These are phyloP conservation scores for Dermolepida albohirtum DNA, from an alignment of 2,888 invertebrate species.

Conservation along the genomic window DNA sequence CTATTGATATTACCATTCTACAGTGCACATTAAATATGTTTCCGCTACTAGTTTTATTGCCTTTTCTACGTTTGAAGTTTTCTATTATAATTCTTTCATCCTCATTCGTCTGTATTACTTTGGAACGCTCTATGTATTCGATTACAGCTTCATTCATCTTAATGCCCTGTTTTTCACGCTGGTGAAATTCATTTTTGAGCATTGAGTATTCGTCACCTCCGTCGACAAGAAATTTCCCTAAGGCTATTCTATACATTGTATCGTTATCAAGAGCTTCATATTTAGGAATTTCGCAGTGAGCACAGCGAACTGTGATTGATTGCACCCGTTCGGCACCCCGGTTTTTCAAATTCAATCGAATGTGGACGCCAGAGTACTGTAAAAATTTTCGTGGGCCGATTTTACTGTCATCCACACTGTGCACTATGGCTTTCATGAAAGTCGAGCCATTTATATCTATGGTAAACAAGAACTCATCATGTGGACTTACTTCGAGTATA, in stretches of 20 bases:
- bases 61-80: not conserved
- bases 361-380: constrained; percentile 8
- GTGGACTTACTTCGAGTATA: not conserved
- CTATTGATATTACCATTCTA: too few relatives aligned
- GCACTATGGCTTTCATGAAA: not conserved
- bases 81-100: too few relatives aligned
- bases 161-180: not conserved
- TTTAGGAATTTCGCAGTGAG: not conserved
- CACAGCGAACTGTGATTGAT: not conserved
- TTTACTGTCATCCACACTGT: not conserved
- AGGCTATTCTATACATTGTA: not conserved
- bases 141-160: not conserved
- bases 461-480: not conserved
- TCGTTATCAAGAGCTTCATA: not conserved
- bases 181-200: not conserved
- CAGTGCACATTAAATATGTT: too few relatives aligned
- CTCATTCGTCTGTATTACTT: too few relatives aligned
- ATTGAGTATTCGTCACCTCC: not conserved
- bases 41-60: too few relatives aligned
- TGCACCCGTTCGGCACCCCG: not conserved
- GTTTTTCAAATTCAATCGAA: not conserved
- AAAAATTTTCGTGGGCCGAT: not conserved
- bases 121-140: not conserved
- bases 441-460: not conserved
- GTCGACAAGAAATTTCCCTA: not conserved